Evolutionary conservation across 2,888 invertebrate genomes (phyloP), one percentile per base, ranked within the genome.

Genomic region (Portevinia maculata): DNA sequence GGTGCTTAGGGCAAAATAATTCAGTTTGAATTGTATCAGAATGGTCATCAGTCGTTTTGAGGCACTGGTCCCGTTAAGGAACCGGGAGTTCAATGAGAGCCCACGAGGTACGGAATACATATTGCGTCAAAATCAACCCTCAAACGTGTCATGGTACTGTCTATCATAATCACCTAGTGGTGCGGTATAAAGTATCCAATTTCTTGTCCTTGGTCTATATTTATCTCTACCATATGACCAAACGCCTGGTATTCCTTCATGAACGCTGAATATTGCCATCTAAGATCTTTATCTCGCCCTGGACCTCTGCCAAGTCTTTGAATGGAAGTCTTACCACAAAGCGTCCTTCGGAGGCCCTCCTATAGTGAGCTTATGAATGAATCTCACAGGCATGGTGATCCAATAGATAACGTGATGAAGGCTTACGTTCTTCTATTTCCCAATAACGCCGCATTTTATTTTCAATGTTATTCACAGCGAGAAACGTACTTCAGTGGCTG

Each of bases 331-430:
- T n/a, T n/a, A n/a, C n/a, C n/a, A n/a, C n/a, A n/a, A n/a, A n/a
- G n/a, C n/a, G n/a, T n/a, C n/a, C 30, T 2, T 52, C 24, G 7
- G 24, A 7, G 13, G 50, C 11, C 52, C 65, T 52, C 19, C 28
- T 7, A 11, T 28, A 65, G 30, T 50, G 52, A 52, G 65, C 52
- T 65, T 65, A 52, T 52, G 52, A 65, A 52, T 64, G 64, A 39
- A 52, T 64, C 64, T 64, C 64, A 52, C 62, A 62, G 4, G 62
- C 46, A 71, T 85, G n/a, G 84, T 85, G 13, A 57, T 64, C 32
- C 62, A 50, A 44, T 73, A 53, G 70, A 21, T 62, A 73, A 59
- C 83, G 83, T 5, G 76, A 53, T 48, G 78, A 32, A 13, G 70
- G 39, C 6, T 6, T 70, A 32, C 48, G 46, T n/a, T n/a, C n/a